Conservation (phyloP, 2,888 invertebrate species). For the Rhodophaea formosa region DNA sequence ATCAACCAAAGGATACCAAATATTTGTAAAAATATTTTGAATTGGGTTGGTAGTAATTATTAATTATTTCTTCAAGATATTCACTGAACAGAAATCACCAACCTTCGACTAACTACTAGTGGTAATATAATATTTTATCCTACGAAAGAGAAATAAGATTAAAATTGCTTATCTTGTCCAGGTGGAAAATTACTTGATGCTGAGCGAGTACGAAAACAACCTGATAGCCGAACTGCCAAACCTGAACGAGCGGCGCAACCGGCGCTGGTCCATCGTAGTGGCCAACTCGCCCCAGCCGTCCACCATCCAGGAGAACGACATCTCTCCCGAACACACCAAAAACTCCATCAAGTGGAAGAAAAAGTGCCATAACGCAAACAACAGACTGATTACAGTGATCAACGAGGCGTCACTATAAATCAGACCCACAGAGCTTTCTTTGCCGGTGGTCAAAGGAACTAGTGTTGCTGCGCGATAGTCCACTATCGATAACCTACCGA, state of each 20-base stretch:
- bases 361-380: constrained; percentile 80
- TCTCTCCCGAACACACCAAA: constrained; percentile 62
- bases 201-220: constrained; percentile 93
- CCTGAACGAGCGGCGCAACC: constrained; percentile 85
- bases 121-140: too few relatives aligned
- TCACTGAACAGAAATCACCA: too few relatives aligned
- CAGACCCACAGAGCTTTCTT: too few relatives aligned
- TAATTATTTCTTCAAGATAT: too few relatives aligned
- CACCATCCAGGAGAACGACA: constrained; percentile 50
- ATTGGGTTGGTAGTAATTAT: too few relatives aligned
- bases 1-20: too few relatives aligned
- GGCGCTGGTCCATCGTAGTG: constrained; percentile 87
- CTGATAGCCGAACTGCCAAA: constrained; percentile 89
- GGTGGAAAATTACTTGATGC: constrained; percentile 92
- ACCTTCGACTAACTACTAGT: too few relatives aligned
- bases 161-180: constrained; percentile 37
- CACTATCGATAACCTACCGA: too few relatives aligned
- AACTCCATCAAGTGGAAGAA: constrained; percentile 72
- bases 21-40: too few relatives aligned
- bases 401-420: constrained; percentile 85
- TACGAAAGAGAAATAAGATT: not conserved
- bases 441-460: too few relatives aligned
- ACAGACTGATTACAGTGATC: constrained; percentile 88
- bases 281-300: constrained; percentile 58
- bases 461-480: too few relatives aligned